Base-by-base conservation (phyloP, 2,113 vertebrate species). In the Phylloscopus trochiloides region DNA sequence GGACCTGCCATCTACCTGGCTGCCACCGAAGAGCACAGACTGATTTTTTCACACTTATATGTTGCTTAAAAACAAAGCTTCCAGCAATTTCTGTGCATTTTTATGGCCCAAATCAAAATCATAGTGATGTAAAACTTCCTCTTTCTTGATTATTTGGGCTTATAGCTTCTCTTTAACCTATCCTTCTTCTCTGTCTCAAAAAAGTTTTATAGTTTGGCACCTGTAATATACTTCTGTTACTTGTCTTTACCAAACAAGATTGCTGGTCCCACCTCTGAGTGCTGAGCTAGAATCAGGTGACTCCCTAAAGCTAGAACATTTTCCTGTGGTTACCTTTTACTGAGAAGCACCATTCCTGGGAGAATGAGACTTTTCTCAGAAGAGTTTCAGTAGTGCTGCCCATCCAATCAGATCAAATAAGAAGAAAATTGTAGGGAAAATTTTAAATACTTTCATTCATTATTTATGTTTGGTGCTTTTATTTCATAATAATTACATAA, bases 401-500 rank as follows among this genome's bases (percentile, higher is more conserved):
- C 17, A 81, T 58, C 12, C 7, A 86, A 54, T 55, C 12, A 66
- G 34, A 90, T 15, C 66, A 85, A 86, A 79, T 42, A 75, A 83
- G 43, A 43, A 45, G 22, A 82, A 88, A 86, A 72, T 15, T 51
- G 4, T 31, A 68, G 15, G 14, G 29, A 32, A 95, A 84, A 91
- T 16, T 3, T 91, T 12, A 68, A 84, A 86, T 62, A 80, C 34
- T 79, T 72, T n/a, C 28, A 62, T 91, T 36, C 11, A 83, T 67
- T 94, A 91, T 78, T 88, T 90, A 91, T 83, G 7, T 79, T 76
- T 62, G 14, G 10, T 12, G 12, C 18, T 90, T 81, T 85, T 68
- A n/a, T 88, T 88, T 95, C 15, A 9, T 80, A 65, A 72, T 62
- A 92, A 19, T 79, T 86, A 55, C 59, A 90, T 77, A 82, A 96